These are phyloP conservation scores for Neopipo cinnamomea DNA, from an alignment of 2,113 vertebrate species.

Conservation along the genomic window DNA sequence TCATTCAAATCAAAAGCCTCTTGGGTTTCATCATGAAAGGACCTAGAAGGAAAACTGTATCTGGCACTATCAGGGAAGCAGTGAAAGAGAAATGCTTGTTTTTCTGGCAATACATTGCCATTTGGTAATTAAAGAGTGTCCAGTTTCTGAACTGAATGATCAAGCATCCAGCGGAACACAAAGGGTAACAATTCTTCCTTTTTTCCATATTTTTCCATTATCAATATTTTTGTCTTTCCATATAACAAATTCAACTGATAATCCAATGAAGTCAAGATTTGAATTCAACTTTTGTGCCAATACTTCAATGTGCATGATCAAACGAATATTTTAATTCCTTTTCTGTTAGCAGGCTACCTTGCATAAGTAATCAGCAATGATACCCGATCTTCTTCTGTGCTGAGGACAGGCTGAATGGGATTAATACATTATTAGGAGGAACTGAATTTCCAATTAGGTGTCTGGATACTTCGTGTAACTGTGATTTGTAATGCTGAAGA, in stretches of 20 bases:
- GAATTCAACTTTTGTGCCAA: neutral
- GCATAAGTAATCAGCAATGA: constrained; percentile 16
- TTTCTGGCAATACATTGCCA: neutral
- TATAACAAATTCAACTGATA: neutral
- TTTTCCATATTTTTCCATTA: neutral
- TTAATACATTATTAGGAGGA: constrained; percentile 28
- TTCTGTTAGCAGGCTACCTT: constrained; percentile 4
- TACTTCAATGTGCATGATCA: neutral
- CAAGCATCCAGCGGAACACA: neutral
- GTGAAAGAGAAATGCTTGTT: neutral
- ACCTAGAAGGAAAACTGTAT: neutral
- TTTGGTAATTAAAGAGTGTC: neutral
- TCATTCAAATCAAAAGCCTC: constrained; percentile 11
- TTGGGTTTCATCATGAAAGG: neutral
- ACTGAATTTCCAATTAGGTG: constrained; percentile 34
- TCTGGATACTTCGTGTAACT: neutral
- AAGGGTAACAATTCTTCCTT: neutral
- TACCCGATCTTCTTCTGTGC: neutral
- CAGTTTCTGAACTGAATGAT: neutral
- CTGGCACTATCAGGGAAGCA: neutral
- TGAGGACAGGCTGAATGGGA: neutral
- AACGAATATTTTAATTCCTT: neutral
- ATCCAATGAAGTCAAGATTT: neutral
- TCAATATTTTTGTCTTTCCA: neutral
- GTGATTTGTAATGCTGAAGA: neutral